Conservation (phyloP, 2,797 vertebrate species). For the Synaphobranchus kaupii region DNA sequence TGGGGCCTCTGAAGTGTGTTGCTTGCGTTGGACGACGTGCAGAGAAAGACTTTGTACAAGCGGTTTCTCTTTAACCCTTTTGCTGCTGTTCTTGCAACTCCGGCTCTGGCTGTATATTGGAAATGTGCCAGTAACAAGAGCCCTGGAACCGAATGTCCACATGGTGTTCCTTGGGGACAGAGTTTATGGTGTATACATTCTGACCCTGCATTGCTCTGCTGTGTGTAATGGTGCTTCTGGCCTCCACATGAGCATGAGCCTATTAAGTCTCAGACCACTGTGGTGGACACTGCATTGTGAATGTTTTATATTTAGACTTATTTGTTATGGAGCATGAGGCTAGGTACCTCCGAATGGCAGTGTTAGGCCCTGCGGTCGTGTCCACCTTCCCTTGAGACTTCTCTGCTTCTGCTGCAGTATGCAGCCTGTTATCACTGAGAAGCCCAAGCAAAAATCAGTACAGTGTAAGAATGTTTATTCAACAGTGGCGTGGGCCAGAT, state of each 20-base stretch:
- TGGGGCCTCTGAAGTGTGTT: conserved; percentile 10
- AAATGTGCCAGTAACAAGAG: not conserved
- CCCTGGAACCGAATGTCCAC: not conserved
- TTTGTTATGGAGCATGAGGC: not conserved
- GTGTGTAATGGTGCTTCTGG: not conserved
- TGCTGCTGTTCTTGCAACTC: not conserved
- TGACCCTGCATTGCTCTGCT: not conserved
- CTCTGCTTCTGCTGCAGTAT: not conserved
- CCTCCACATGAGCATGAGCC: not conserved
- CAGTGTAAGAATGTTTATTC: not conserved
- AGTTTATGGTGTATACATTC: not conserved
- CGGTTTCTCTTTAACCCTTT: not conserved
- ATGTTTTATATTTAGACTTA: not conserved
- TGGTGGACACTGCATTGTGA: not conserved
- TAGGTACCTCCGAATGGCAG: not conserved
- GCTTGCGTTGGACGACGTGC: not conserved
- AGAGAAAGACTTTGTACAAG: not conserved
- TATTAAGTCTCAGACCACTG: not conserved
- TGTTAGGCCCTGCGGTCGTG: not conserved
- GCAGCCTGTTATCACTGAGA: not conserved
- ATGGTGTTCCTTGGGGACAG: not conserved
- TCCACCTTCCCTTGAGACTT: not conserved
- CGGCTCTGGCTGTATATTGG: not conserved
- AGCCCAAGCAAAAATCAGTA: not conserved
- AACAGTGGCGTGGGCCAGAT: not conserved